Evolutionary conservation across 2,888 invertebrate species (phyloP).

Genomic region (Dryococelus australis): DNA sequence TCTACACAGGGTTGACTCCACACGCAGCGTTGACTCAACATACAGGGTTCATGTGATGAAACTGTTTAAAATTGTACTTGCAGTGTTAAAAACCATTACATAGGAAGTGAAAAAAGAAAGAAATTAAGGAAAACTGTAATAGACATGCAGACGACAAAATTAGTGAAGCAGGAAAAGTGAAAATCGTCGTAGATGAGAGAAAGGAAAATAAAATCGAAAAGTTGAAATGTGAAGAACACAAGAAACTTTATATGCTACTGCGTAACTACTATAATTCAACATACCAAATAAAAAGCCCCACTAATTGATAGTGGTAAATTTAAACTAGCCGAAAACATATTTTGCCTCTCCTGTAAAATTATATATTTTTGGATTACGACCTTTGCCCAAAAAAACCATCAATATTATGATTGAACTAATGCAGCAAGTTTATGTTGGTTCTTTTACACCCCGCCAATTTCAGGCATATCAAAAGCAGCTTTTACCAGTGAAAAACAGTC

Average conservation of each 20-base stretch:
- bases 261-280: not conserved
- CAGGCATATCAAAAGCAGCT: too few relatives aligned
- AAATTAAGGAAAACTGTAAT: not conserved
- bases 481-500: too few relatives aligned
- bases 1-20: too few relatives aligned
- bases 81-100: not conserved
- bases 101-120: not conserved
- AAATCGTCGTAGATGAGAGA: not conserved
- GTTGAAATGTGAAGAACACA: not conserved
- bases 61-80: not conserved
- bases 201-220: conserved; percentile 21
- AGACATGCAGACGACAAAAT: not conserved
- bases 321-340: not conserved
- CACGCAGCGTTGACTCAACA: too few relatives aligned
- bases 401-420: not conserved
- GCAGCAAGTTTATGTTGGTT: too few relatives aligned
- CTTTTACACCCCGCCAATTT: too few relatives aligned
- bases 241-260: not conserved
- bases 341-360: conserved; percentile 27
- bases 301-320: not conserved
- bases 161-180: conserved; percentile 22
- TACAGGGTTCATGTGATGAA: not conserved
- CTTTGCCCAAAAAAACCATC: not conserved
- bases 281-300: not conserved
- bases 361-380: not conserved